These are phyloP conservation scores for Ornithoptera alexandrae DNA, from an alignment of 2,888 invertebrate species.

Conservation along the genomic window DNA sequence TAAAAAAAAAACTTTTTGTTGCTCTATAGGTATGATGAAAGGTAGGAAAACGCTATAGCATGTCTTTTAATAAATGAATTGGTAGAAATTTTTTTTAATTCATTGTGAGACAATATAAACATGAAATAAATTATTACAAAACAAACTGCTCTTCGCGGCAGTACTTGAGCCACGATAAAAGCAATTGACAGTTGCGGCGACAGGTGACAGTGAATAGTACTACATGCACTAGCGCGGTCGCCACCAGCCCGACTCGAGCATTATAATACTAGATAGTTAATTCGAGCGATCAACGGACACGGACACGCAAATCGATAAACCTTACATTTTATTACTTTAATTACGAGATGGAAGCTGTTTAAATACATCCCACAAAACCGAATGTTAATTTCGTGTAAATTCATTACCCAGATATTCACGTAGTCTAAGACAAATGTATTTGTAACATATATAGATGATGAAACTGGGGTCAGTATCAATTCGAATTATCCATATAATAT, in stretches of 20 bases:
- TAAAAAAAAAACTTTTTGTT: no score
- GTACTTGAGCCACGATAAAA: slow-evolving; percentile 16
- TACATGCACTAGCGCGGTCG: slow-evolving; percentile 3
- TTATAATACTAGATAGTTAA: not conserved
- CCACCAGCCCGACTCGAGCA: not conserved
- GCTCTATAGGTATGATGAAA: no score
- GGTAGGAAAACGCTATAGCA: no score
- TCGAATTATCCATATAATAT: not conserved
- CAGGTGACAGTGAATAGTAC: slow-evolving; percentile 7
- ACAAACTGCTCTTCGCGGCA: not conserved
- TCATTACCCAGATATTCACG: not conserved
- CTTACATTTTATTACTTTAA: not conserved
- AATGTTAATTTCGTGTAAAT: not conserved
- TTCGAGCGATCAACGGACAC: not conserved
- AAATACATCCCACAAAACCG: no score
- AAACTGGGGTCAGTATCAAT: not conserved
- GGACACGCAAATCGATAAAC: not conserved
- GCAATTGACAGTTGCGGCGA: slow-evolving; percentile 13
- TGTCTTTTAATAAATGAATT: no score
- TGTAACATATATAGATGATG: no score
- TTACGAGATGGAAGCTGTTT: no score
- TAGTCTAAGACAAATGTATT: not conserved
- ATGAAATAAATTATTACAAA: not conserved
- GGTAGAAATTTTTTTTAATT: no score
- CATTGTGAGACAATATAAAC: not conserved